These are phyloP conservation scores for Camponotus fellah DNA, from an alignment of 2,888 invertebrate species.

Conservation along the genomic window DNA sequence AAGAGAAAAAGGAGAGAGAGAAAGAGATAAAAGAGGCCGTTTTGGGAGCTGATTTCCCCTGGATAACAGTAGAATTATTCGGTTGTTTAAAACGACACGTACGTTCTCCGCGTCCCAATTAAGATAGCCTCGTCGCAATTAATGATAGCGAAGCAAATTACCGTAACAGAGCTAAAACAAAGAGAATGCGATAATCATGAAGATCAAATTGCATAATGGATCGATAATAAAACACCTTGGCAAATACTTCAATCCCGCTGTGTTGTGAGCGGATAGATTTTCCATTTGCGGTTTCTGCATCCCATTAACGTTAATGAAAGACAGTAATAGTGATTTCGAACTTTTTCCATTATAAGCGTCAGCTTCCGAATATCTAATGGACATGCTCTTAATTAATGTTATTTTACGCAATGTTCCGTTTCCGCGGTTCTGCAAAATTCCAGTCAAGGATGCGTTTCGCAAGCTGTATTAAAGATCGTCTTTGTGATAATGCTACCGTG, in stretches of 20 bases:
- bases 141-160: constrained; percentile 27
- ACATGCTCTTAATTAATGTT: constrained; percentile 71
- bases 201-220: constrained; percentile 24
- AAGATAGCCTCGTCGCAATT: constrained; percentile 49
- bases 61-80: constrained; percentile 51
- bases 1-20: not conserved
- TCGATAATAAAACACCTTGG: constrained; percentile 60
- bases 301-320: constrained; percentile 78
- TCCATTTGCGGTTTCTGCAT: constrained; percentile 57
- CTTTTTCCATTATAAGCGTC: constrained; percentile 57
- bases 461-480: constrained; percentile 33
- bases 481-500: not conserved
- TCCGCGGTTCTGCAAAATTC: not conserved
- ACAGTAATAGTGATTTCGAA: constrained; percentile 65
- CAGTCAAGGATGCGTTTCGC: constrained; percentile 25
- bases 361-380: constrained; percentile 68
- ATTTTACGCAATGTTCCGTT: constrained; percentile 23
- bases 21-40: constrained; percentile 5
- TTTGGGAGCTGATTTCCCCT: constrained; percentile 38
- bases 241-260: constrained; percentile 61
- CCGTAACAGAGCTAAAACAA: not conserved
- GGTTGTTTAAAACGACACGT: constrained; percentile 48
- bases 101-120: constrained; percentile 41
- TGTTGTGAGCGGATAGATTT: constrained; percentile 56
- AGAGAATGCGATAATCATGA: constrained; percentile 37